phyloP scores from a whole-genome alignment of 2,888 invertebrate genomes.

The Pomacea canaliculata region DNA sequence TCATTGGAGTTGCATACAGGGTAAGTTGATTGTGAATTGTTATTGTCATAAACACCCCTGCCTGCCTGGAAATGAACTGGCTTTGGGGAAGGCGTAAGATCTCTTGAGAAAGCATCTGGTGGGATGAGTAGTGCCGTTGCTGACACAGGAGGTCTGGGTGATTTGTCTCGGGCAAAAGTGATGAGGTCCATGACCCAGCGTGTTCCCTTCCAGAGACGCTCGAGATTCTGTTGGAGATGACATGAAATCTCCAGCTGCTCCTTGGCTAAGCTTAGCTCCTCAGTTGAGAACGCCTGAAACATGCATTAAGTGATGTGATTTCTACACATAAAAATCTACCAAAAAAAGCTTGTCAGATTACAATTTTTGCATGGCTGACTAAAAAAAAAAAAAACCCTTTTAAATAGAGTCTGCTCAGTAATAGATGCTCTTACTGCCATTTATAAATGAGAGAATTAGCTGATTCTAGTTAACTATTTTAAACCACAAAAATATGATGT shows the following conservation, averaged over 20 bases:
- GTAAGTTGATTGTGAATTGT: slow-evolving; percentile 44
- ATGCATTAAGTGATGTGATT: background rate
- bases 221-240: slow-evolving; percentile 87
- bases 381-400: no score
- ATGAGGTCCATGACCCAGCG: slow-evolving; percentile 98
- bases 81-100: background rate
- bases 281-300: slow-evolving; percentile 85
- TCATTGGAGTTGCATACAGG: slow-evolving; percentile 49
- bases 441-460: no score
- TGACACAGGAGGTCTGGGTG: slow-evolving; percentile 66
- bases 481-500: no score
- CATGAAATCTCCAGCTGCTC: slow-evolving; percentile 85
- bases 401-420: no score
- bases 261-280: slow-evolving; percentile 87
- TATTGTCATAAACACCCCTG: slow-evolving; percentile 45
- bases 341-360: no score
- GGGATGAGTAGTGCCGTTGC: slow-evolving; percentile 55
- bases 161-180: slow-evolving; percentile 89
- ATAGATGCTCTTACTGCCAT: no score
- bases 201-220: slow-evolving; percentile 91
- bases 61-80: slow-evolving; percentile 11
- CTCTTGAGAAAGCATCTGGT: slow-evolving; percentile 13
- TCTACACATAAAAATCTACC: no score
- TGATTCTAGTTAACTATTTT: no score
- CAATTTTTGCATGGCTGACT: no score